Percentiles rank a stretch among this genome's conserved stretches.
Conservation (phyloP, 2,113 vertebrate genomes). For the Orthonyx spaldingii region DNA sequence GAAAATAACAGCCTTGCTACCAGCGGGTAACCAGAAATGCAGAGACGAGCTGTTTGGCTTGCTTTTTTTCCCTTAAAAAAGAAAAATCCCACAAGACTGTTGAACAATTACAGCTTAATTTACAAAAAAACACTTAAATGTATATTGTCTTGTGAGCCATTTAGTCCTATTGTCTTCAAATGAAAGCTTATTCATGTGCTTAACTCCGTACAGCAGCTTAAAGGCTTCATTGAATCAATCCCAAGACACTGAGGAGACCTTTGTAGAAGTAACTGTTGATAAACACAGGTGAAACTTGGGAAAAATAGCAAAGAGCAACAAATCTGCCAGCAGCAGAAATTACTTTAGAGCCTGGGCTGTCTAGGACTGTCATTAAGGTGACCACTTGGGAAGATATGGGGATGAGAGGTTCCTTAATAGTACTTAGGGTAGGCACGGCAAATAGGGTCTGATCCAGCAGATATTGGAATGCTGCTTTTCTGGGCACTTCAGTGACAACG, state of each 20-base stretch:
- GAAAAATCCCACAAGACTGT: background rate
- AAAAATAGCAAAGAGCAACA: background rate
- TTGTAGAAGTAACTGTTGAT: constrained; percentile 15
- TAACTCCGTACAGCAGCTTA: background rate
- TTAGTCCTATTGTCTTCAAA: constrained; percentile 39
- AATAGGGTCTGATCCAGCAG: background rate
- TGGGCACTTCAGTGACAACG: background rate
- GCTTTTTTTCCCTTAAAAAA: background rate
- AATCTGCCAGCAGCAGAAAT: background rate
- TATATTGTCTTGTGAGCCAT: constrained; percentile 22
- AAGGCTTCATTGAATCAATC: constrained; percentile 24
- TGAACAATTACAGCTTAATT: constrained; percentile 39
- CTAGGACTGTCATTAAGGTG: background rate
- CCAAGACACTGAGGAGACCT: constrained; percentile 9
- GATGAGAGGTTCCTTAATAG: background rate
- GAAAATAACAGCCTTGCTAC: background rate
- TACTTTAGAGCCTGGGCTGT: background rate
- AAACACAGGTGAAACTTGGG: constrained; percentile 24
- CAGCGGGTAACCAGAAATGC: background rate
- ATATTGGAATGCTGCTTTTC: background rate
- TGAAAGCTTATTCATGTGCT: background rate
- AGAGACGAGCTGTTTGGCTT: background rate
- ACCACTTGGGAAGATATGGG: background rate
- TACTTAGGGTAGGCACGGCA: background rate
- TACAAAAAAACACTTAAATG: background rate